Conservation (phyloP, 2,888 invertebrate species). For the Muscina levida region DNA sequence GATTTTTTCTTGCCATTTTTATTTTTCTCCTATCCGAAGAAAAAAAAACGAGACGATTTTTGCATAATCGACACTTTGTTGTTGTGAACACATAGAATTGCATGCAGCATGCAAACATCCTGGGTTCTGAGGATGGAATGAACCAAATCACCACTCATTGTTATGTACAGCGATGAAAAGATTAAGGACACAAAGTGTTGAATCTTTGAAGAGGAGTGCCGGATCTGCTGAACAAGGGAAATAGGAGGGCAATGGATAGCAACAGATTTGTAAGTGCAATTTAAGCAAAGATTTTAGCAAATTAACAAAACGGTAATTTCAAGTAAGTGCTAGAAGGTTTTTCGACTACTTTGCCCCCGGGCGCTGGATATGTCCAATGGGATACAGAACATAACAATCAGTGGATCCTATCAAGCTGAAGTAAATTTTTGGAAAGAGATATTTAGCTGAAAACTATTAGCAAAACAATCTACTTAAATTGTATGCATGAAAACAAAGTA, state of each 20-base stretch:
- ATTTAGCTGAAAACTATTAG: constrained; percentile 6
- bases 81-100: not conserved
- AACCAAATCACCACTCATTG: constrained; percentile 21
- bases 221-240: constrained; percentile 4
- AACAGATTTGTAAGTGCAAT: constrained; percentile 9
- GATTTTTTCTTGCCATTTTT: not conserved
- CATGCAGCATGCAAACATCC: not conserved
- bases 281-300: constrained; percentile 38
- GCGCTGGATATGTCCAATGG: not conserved
- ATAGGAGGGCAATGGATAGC: not conserved
- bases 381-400: not conserved
- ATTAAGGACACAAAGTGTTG: constrained; percentile 24
- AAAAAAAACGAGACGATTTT: constrained; percentile 28
- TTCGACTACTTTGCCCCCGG: not conserved
- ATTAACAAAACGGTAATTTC: constrained; percentile 37
- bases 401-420: not conserved
- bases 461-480: not conserved
- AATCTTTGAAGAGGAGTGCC: not conserved
- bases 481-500: not conserved
- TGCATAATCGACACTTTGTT: constrained; percentile 46
- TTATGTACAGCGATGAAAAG: constrained; percentile 15
- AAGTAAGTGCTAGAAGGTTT: not conserved
- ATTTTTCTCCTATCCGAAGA: not conserved
- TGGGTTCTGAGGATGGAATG: not conserved
- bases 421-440: not conserved